Base-by-base conservation (phyloP, 1,140 invertebrate species). In the Carcinoscorpius rotundicauda region DNA sequence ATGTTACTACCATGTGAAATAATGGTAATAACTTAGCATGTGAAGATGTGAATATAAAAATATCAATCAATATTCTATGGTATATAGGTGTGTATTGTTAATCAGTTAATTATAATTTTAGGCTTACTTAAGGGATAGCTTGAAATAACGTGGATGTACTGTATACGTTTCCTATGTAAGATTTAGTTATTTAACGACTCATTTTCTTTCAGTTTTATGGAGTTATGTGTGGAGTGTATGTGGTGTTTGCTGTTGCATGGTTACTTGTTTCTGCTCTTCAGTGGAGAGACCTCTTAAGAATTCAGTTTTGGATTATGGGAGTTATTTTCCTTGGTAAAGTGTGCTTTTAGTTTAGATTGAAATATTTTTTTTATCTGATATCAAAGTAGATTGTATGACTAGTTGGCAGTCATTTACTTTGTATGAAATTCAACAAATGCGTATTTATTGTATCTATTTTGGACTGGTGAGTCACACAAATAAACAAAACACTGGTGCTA, bases 261-360 rank as follows among this genome's bases (percentile, higher is more conserved):
- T 79, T 94, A 53, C 74, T 85, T 5, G 81, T 92, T n/a, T 90
- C 88, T 29, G 87, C 86, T 67, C 78, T 86, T 67, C 88, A 91
- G 75, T 97, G 92, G 91, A 80, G 88, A 66, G 93, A 97, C 76
- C 78, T 97, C 4, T 78, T 97, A n/a, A 79, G 92, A 60, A 89
- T 97, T 51, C 93, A 97, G 80, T 95, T 93, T 78, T 97, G 93
- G 91, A 93, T 97, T 74, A 90, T 89, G 5, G 90, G 82, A 53
- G 90, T 95, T 55, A 91, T 93, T 64, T 78, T 94, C 51, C 76
- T 94, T 0, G 92, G 91, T 71, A 71, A 69, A 69, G 29, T 0
- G 29, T 29, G 29, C 29, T 29, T 29, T 29, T 29, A 2, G 29
- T 29, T 29, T 56, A 56, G 29, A 56, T 11, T 10, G 55, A 56